phyloP scores from a whole-genome alignment of 2,888 invertebrate genomes.

The Cactoblastis cactorum region DNA sequence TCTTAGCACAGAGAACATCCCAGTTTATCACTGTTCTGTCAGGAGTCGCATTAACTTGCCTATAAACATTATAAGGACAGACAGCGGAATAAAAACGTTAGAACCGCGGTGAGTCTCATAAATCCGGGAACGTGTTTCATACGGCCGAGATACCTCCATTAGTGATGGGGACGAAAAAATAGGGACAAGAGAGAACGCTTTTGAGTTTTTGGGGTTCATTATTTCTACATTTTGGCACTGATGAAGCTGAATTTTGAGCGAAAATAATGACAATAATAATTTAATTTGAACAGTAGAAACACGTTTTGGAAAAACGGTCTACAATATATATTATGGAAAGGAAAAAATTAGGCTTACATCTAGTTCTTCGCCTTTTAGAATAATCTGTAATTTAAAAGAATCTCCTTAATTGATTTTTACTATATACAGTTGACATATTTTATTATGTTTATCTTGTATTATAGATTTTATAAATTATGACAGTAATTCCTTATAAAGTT shows the following conservation, averaged over 20 bases:
- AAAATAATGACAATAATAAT: too few species aligned
- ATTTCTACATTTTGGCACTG: not conserved
- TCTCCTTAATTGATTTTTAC: too few species aligned
- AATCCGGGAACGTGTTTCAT: slow-evolving; percentile 11
- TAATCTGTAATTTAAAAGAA: too few species aligned
- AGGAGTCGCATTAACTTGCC: not conserved
- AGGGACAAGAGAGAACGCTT: not conserved
- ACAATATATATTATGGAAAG: too few species aligned
- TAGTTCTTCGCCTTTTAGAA: too few species aligned
- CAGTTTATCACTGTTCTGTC: not conserved
- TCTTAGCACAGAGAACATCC: not conserved
- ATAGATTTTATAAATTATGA: too few species aligned
- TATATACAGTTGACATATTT: too few species aligned
- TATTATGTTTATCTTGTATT: too few species aligned
- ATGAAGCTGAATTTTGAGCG: not conserved
- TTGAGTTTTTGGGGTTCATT: not conserved
- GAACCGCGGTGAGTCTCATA: not conserved
- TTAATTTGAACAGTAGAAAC: too few species aligned
- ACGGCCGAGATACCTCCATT: slow-evolving; percentile 11
- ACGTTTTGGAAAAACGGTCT: too few species aligned
- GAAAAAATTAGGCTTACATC: too few species aligned
- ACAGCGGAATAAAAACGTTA: slow-evolving; percentile 3
- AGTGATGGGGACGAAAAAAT: slow-evolving; percentile 3
- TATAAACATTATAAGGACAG: slow-evolving; percentile 3
- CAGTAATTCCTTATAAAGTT: too few species aligned